Conservation (phyloP, 1,140 invertebrate species). For the Amphibalanus amphitrite region DNA sequence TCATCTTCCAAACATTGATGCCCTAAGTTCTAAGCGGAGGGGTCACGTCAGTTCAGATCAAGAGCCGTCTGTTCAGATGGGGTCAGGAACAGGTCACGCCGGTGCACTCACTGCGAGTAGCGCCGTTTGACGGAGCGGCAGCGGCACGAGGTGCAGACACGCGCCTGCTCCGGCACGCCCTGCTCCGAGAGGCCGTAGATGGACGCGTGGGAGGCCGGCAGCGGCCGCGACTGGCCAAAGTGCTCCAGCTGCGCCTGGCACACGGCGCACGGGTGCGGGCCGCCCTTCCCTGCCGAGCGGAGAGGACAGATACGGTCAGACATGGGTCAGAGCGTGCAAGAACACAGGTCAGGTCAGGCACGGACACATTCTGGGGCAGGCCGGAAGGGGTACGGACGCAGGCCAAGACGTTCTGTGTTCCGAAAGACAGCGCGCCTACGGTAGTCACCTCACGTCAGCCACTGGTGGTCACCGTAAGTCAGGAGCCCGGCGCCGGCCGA, state of each 20-base stretch:
- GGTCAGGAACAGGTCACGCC: too few species aligned
- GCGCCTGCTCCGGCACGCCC: constrained; percentile 43
- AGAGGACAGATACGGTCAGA: too few species aligned
- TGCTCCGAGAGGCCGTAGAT: constrained; percentile 73
- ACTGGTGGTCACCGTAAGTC: too few species aligned
- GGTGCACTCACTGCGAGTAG: constrained; percentile 40
- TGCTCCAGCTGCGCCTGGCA: constrained; percentile 42
- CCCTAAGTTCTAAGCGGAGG: not conserved
- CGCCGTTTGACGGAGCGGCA: constrained; percentile 68
- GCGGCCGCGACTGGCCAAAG: constrained; percentile 47
- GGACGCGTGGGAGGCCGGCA: constrained; percentile 57
- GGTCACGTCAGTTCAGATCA: not conserved
- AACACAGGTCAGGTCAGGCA: too few species aligned
- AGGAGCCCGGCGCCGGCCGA: too few species aligned
- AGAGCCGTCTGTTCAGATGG: too few species aligned
- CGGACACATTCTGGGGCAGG: too few species aligned
- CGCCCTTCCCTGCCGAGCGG: constrained; percentile 34
- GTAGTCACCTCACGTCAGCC: too few species aligned
- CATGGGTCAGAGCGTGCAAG: too few species aligned
- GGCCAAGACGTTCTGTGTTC: too few species aligned
- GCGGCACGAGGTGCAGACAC: constrained; percentile 78
- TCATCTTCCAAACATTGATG: not conserved
- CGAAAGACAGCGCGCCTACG: too few species aligned
- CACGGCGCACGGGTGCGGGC: constrained; percentile 41
- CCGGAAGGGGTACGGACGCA: too few species aligned